These are phyloP conservation scores for Syndactyla subalaris DNA, from an alignment of 2,797 vertebrate species.

Conservation along the genomic window DNA sequence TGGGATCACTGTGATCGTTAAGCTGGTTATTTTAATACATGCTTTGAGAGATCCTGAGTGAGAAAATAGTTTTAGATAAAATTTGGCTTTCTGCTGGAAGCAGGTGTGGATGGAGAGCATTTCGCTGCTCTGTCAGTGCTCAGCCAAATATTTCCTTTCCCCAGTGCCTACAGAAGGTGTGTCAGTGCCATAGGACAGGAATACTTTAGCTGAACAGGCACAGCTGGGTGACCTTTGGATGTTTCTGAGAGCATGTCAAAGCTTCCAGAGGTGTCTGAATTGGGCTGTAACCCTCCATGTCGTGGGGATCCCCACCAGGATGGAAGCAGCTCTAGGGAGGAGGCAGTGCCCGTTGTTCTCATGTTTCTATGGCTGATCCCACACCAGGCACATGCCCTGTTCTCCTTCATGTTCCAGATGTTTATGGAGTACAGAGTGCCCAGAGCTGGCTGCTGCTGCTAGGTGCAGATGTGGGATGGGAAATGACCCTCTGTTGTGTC, in stretches of 20 bases:
- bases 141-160: background rate
- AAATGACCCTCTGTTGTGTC: background rate
- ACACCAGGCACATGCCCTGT: accelerated
- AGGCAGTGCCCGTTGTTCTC: background rate
- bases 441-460: background rate
- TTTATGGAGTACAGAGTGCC: background rate
- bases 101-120: background rate
- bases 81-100: background rate
- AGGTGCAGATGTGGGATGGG: background rate
- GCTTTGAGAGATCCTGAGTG: background rate
- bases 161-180: background rate
- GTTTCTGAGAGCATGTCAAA: background rate
- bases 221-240: accelerated
- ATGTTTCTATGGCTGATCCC: background rate
- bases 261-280: background rate
- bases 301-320: background rate
- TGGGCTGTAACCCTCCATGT: background rate
- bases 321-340: background rate
- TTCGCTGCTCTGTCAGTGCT: background rate
- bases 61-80: background rate
- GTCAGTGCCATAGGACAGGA: background rate
- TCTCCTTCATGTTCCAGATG: background rate
- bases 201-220: accelerated
- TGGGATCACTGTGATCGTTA: background rate
- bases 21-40: background rate